Percentiles rank a stretch among this genome's conserved stretches.
Evolutionary conservation across 2,113 vertebrate species (phyloP).

Genomic region (Cyprinus carpio): DNA sequence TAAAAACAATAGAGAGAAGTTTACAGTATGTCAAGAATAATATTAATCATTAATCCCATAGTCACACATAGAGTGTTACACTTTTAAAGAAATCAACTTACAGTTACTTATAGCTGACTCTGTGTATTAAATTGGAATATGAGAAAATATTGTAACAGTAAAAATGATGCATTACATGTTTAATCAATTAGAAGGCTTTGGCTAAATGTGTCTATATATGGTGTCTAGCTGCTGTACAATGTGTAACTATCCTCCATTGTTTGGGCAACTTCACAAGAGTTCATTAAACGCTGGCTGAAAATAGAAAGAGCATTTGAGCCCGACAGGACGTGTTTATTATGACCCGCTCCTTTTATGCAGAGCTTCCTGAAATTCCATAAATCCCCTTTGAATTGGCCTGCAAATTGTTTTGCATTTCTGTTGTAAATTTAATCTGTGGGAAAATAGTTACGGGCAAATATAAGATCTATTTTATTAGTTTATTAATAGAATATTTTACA

Average conservation of each 20-base stretch:
- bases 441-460: conserved; percentile 32
- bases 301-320: conserved; percentile 62
- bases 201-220: background rate
- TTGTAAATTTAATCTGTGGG: conserved; percentile 55
- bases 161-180: background rate
- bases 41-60: background rate
- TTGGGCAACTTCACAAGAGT: conserved; percentile 29
- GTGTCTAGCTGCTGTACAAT: conserved; percentile 26
- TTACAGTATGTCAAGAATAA: background rate
- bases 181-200: background rate
- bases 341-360: conserved; percentile 55
- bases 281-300: conserved; percentile 57
- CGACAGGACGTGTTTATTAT: conserved; percentile 66
- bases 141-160: background rate
- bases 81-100: background rate
- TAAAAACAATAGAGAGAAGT: conserved; percentile 63
- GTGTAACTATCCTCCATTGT: conserved; percentile 37
- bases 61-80: background rate
- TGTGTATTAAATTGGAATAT: background rate
- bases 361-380: conserved; percentile 68
- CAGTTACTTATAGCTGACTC: background rate
- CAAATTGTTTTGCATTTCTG: conserved; percentile 64
- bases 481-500: background rate
- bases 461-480: background rate
- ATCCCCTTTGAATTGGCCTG: conserved; percentile 59